These are phyloP conservation scores for Ypsolopha scabrella DNA, from an alignment of 2,888 invertebrate species.

Conservation along the genomic window DNA sequence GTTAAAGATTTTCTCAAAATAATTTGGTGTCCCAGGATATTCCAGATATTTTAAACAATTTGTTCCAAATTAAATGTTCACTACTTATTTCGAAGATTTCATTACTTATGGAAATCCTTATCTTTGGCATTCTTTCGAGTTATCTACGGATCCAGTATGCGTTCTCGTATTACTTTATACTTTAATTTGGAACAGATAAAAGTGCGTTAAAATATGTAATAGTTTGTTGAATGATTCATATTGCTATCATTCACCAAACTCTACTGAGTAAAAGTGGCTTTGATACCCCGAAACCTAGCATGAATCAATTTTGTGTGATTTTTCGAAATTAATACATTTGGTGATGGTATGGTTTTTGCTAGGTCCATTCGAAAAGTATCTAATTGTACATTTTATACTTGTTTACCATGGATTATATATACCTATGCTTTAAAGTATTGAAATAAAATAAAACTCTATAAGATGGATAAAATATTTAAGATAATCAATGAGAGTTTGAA, in stretches of 20 bases:
- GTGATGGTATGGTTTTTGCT: conserved; percentile 16
- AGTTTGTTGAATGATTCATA: background rate
- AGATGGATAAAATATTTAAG: too few species aligned
- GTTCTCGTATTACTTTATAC: background rate
- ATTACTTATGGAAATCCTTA: background rate
- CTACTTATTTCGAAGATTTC: too few species aligned
- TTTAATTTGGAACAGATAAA: background rate
- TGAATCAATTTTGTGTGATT: conserved; percentile 7
- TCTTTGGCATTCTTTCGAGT: background rate
- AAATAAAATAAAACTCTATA: too few species aligned
- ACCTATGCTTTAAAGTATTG: too few species aligned
- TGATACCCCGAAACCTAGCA: conserved; percentile 6
- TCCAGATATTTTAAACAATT: background rate
- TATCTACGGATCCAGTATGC: background rate
- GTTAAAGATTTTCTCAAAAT: background rate
- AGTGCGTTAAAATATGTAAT: background rate
- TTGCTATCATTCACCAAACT: too few species aligned
- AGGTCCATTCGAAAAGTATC: background rate
- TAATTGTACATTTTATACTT: too few species aligned
- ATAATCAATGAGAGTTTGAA: too few species aligned
- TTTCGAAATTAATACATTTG: conserved; percentile 6
- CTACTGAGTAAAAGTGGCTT: too few species aligned
- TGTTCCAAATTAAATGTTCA: background rate
- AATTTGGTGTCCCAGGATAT: background rate
- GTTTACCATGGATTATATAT: too few species aligned